Conservation (phyloP, 92 coral and sea anemone genomes). For the Pocillopora grandis region DNA sequence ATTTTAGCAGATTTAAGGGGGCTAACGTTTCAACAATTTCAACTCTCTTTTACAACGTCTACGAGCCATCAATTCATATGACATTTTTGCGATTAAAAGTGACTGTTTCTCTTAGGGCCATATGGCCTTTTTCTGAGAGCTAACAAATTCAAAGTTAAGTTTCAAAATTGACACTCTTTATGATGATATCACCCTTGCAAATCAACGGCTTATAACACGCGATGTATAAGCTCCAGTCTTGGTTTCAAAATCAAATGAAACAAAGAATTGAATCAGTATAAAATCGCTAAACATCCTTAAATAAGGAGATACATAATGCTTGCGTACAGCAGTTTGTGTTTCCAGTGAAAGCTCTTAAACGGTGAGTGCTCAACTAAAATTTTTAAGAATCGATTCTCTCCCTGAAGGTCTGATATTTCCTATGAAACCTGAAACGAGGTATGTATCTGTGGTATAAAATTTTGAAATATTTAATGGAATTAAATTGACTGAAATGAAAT, state of each 20-base stretch:
- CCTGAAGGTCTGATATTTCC: neutral
- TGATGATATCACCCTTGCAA: neutral
- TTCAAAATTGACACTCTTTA: slow-evolving; percentile 3
- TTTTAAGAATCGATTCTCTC: neutral
- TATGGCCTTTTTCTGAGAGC: slow-evolving; percentile 18
- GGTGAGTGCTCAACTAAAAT: neutral
- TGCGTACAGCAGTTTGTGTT: neutral
- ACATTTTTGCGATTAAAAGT: slow-evolving; percentile 17
- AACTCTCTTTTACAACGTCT: slow-evolving; percentile 30
- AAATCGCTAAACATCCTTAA: neutral
- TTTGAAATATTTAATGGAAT: slow-evolving; percentile 12
- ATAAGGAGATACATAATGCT: neutral
- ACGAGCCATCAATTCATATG: slow-evolving; percentile 18
- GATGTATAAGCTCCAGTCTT: neutral
- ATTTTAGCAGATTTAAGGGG: neutral
- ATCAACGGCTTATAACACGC: neutral
- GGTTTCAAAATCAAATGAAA: neutral
- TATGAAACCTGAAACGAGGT: slow-evolving; percentile 31
- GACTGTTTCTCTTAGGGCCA: slow-evolving; percentile 42
- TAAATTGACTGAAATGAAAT: slow-evolving; percentile 4
- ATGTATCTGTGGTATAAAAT: neutral
- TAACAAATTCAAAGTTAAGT: slow-evolving; percentile 6
- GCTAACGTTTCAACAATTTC: slow-evolving; percentile 1
- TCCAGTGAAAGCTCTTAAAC: neutral
- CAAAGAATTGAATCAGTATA: neutral